Evolutionary conservation across 2,888 invertebrate genomes (phyloP).

Genomic region (Cephalotes varians): DNA sequence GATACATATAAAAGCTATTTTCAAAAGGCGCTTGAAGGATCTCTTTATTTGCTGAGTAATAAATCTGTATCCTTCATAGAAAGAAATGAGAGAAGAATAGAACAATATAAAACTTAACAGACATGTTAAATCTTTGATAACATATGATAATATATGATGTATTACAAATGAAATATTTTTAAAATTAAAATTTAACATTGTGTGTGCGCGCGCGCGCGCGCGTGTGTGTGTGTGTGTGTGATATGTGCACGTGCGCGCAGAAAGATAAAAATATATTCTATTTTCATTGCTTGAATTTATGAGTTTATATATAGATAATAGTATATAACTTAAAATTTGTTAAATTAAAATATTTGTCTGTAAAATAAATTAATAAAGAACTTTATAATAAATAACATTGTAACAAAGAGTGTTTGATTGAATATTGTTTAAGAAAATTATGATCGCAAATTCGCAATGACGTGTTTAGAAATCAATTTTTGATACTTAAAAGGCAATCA

Average conservation of each 20-base stretch:
- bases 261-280: not conserved
- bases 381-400: not conserved
- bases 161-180: not conserved
- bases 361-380: not conserved
- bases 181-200: not conserved
- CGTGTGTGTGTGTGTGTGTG: too few relatives aligned
- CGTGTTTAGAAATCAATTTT: not conserved
- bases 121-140: not conserved
- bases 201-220: too few relatives aligned
- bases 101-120: not conserved
- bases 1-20: not conserved
- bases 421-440: not conserved
- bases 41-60: not conserved
- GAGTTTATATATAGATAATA: not conserved
- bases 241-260: too few relatives aligned
- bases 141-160: not conserved
- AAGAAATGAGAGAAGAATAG: not conserved
- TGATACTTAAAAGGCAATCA: slow-evolving; percentile 7
- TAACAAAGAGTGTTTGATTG: not conserved
- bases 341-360: not conserved
- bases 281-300: not conserved
- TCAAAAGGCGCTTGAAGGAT: not conserved
- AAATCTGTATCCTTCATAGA: not conserved
- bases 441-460: not conserved
- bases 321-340: not conserved